These are phyloP conservation scores for Ageneiosus marmoratus DNA, from an alignment of 2,113 vertebrate species.

Conservation along the genomic window DNA sequence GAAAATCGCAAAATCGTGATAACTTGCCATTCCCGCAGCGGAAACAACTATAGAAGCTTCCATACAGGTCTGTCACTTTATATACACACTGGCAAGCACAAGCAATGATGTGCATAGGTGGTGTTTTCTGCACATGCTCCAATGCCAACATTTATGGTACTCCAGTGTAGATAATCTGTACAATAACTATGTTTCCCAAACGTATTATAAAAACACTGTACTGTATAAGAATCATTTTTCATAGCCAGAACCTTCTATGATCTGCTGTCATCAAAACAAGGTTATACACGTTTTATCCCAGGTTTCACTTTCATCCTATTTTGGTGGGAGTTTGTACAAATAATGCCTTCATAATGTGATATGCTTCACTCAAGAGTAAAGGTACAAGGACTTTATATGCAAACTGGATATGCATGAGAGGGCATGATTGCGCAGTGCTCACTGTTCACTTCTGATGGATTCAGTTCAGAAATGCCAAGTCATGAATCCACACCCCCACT, in stretches of 20 bases:
- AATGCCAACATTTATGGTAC: too few relatives aligned
- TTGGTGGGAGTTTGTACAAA: conserved; percentile 3
- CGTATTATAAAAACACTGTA: background rate
- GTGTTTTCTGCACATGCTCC: too few relatives aligned
- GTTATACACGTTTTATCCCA: background rate
- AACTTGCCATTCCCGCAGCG: too few relatives aligned
- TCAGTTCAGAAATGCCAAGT: background rate
- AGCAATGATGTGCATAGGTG: too few relatives aligned
- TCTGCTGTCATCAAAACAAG: conserved; percentile 8
- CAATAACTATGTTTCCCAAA: background rate
- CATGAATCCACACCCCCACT: conserved; percentile 22
- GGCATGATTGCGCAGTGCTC: background rate
- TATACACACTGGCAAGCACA: too few relatives aligned
- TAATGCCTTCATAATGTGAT: background rate
- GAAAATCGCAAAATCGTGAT: too few relatives aligned
- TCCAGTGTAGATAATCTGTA: background rate
- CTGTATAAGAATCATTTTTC: background rate
- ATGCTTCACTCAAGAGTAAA: background rate
- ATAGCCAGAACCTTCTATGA: background rate
- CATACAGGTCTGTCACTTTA: too few relatives aligned
- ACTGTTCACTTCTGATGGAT: background rate
- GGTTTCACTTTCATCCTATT: conserved; percentile 33
- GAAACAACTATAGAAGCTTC: too few relatives aligned
- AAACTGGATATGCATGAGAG: background rate
- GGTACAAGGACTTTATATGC: background rate